These are phyloP conservation scores for Xylocampa areola DNA, from an alignment of 2,888 invertebrate species.

Conservation along the genomic window DNA sequence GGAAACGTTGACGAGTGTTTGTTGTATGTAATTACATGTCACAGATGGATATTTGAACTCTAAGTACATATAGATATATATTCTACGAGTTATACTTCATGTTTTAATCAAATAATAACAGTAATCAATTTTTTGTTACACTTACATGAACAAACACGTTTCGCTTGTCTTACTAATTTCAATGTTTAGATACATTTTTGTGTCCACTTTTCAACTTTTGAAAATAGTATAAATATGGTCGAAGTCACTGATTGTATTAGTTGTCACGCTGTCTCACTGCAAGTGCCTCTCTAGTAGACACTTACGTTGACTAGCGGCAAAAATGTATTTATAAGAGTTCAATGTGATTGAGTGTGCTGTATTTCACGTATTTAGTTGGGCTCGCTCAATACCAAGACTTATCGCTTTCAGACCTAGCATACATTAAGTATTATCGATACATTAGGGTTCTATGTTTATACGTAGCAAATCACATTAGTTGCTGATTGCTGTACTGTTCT, in stretches of 20 bases:
- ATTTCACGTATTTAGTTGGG: slow-evolving; percentile 85
- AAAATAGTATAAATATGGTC: slow-evolving; percentile 48
- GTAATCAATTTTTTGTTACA: slow-evolving; percentile 75
- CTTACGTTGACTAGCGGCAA: slow-evolving; percentile 45
- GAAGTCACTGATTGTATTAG: slow-evolving; percentile 55
- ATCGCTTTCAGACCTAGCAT: slow-evolving; percentile 84
- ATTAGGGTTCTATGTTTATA: slow-evolving; percentile 81
- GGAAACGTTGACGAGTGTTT: slow-evolving; percentile 86
- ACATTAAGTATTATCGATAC: slow-evolving; percentile 84
- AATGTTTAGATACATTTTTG: slow-evolving; percentile 57
- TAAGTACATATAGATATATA: slow-evolving; percentile 77
- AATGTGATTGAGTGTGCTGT: slow-evolving; percentile 82
- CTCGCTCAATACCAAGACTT: slow-evolving; percentile 89
- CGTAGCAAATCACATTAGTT: slow-evolving; percentile 85
- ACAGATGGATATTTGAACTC: slow-evolving; percentile 84
- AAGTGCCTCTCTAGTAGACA: slow-evolving; percentile 70
- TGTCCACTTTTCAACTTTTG: slow-evolving; percentile 54
- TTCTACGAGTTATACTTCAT: slow-evolving; percentile 79
- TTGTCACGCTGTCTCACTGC: slow-evolving; percentile 68
- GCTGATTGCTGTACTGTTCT: slow-evolving; percentile 83
- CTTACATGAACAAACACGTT: slow-evolving; percentile 82
- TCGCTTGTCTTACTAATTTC: slow-evolving; percentile 74
- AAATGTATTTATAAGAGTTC: slow-evolving; percentile 63
- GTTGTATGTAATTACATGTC: slow-evolving; percentile 85
- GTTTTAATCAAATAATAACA: slow-evolving; percentile 76